Evolutionary conservation across 2,888 invertebrate genomes (phyloP), one percentile per base, ranked within the genome.

Genomic region (Rotaria sp.): DNA sequence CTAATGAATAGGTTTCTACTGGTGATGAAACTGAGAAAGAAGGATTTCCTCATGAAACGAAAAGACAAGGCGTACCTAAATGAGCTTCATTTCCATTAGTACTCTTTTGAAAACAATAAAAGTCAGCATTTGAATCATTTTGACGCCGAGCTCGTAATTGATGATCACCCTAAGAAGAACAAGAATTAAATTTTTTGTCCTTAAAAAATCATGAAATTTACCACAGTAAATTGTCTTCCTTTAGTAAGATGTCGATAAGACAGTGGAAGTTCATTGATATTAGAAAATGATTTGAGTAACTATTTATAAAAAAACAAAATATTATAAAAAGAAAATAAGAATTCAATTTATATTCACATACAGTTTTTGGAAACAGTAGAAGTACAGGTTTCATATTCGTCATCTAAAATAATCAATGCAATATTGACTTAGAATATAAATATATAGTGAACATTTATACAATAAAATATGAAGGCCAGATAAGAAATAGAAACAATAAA

Each of bases 201-300:
- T 35, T 7, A 41, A 7, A 75, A 7, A 24, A 5, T 41, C 1
- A 24, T 4, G 3, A 45, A 26, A 80, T 18, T 45, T 45, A 80
- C 80, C 18, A 80, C 45, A 26, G 45, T 11, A 80, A 80, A 80
- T 80, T 45, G 80, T n/a, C 80, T 41, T 80, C 80, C 80, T 80
- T 80, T 80, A 26, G 26, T 80, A 10, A 80, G 15, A 80, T 80
- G 80, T 26, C 45, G 41, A 45, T 80, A 80, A 11, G 80, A 80
- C 45, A 80, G 45, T 45, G 80, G 80, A 26, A 80, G 80, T 80
- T 80, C 80, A 80, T 80, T 45, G 26, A 80, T 21, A 80, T 45
- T 15, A 41, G 26, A 21, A 45, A 80, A 80, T 45, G 80, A 80
- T 80, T 80, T 80, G 0, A 80, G 26, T 26, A 80, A 45, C 80